Evolutionary conservation across 1,140 invertebrate genomes (phyloP).

Genomic region (Diuraphis noxia): DNA sequence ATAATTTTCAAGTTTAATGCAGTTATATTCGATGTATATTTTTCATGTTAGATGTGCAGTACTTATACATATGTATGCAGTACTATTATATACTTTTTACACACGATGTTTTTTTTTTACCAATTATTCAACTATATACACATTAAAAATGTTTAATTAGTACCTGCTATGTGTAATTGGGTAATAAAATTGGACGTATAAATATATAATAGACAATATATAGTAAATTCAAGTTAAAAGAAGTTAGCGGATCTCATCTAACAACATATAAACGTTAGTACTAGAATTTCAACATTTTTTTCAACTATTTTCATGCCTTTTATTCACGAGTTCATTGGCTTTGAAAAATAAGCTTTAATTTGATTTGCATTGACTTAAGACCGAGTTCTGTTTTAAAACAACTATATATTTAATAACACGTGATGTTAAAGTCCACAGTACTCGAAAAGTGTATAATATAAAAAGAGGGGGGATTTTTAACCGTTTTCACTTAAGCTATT

Average conservation of each 20-base stretch:
- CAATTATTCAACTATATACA: background rate
- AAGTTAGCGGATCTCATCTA: background rate
- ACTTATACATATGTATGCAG: no score
- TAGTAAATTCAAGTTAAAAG: background rate
- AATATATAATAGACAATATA: no score
- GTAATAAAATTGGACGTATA: background rate
- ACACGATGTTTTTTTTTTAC: background rate
- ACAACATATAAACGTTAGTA: background rate
- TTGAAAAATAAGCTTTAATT: background rate
- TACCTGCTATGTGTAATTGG: background rate
- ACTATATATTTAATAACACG: background rate
- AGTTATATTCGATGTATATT: background rate
- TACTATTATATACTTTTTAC: background rate
- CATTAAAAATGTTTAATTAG: background rate
- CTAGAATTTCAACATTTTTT: background rate
- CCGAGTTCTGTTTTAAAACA: no score
- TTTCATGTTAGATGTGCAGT: no score
- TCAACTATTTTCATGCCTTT: background rate
- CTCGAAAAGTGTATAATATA: background rate
- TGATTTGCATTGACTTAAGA: background rate
- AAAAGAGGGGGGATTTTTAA: background rate
- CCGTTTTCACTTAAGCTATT: background rate
- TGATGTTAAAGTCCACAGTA: background rate
- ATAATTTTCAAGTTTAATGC: background rate
- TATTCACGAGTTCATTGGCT: background rate